These are phyloP conservation scores for Myodes glareolus DNA, from an alignment of 2,113 vertebrate species.

Conservation along the genomic window DNA sequence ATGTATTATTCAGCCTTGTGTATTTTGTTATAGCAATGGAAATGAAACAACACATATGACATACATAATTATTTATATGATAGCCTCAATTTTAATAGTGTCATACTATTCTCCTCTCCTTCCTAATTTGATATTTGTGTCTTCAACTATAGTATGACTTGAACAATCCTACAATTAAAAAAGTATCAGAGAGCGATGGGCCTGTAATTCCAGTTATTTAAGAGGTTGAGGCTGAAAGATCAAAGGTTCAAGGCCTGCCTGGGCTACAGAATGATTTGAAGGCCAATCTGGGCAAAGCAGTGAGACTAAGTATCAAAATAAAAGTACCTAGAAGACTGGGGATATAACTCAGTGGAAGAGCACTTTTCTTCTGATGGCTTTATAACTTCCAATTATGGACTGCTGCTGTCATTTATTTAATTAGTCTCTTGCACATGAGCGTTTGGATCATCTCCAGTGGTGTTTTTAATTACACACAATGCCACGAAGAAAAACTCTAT, in stretches of 20 bases:
- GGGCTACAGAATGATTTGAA: background rate
- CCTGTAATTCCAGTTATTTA: background rate
- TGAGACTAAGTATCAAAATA: background rate
- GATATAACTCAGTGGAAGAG: background rate
- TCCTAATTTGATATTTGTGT: background rate
- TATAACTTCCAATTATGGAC: background rate
- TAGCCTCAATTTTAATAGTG: background rate
- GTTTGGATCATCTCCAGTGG: constrained; percentile 18
- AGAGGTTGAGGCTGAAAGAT: background rate
- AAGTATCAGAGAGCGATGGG: background rate
- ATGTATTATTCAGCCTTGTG: background rate
- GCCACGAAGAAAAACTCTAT: background rate
- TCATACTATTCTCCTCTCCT: background rate
- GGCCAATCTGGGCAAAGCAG: background rate
- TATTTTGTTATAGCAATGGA: background rate
- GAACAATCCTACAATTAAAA: background rate
- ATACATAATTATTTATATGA: background rate
- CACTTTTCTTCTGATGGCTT: background rate
- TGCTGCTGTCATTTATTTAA: background rate
- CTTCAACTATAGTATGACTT: background rate
- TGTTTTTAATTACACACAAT: background rate
- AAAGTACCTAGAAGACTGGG: background rate
- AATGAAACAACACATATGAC: background rate
- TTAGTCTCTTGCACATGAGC: background rate
- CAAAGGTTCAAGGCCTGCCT: background rate